phyloP scores from a whole-genome alignment of 2,888 invertebrate species.

The Volucella bombylans region DNA sequence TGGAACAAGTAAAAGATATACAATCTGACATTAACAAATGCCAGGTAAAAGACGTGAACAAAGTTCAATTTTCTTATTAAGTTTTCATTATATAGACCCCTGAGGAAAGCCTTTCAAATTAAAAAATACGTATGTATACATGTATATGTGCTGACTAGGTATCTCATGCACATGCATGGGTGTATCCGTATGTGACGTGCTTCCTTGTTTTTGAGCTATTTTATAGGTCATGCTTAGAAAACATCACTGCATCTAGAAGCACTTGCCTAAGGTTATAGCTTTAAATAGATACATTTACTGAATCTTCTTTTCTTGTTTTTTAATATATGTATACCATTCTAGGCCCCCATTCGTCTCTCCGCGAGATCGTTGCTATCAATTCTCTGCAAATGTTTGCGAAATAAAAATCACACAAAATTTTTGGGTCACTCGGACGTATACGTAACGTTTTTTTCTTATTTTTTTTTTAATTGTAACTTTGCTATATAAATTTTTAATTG shows the following conservation, averaged over 20 bases:
- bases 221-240: conserved; percentile 55
- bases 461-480: conserved; percentile 1
- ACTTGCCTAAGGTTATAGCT: conserved; percentile 48
- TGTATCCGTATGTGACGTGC: background rate
- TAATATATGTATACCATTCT: conserved; percentile 27
- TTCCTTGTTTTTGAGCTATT: background rate
- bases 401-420: conserved; percentile 33
- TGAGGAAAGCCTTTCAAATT: conserved; percentile 52
- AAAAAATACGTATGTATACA: conserved; percentile 46
- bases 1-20: conserved; percentile 20
- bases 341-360: background rate
- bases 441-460: conserved; percentile 42
- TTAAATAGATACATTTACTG: conserved; percentile 35
- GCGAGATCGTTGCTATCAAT: background rate
- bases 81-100: conserved; percentile 34
- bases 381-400: conserved; percentile 57
- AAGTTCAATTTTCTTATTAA: conserved; percentile 62
- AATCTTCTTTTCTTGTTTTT: conserved; percentile 12
- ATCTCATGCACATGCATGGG: conserved; percentile 11
- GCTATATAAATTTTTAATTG: background rate
- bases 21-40: conserved; percentile 56
- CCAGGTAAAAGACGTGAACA: conserved; percentile 47
- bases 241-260: conserved; percentile 19
- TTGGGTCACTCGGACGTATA: conserved; percentile 63
- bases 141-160: conserved; percentile 27